These are phyloP conservation scores for Willowsia nigromaculata DNA, from an alignment of 2,888 invertebrate species.

Conservation along the genomic window DNA sequence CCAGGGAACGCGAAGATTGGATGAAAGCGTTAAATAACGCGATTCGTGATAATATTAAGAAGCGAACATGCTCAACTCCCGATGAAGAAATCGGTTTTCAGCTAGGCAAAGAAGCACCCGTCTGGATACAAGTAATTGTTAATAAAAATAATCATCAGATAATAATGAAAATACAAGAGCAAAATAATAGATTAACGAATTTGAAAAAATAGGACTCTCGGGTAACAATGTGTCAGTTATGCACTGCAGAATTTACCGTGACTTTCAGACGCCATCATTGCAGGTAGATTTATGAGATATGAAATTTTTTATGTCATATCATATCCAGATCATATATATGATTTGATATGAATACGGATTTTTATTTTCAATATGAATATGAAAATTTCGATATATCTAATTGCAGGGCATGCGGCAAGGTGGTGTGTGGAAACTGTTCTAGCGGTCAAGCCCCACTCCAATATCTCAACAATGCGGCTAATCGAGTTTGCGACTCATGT, in stretches of 20 bases:
- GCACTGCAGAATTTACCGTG: conserved; percentile 84
- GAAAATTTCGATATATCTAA: no score
- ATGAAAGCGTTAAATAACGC: conserved; percentile 81
- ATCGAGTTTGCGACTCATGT: conserved; percentile 83
- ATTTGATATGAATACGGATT: no score
- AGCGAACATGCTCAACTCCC: conserved; percentile 79
- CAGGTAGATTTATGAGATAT: no score
- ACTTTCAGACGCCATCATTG: conserved; percentile 86
- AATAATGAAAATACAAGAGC: neutral
- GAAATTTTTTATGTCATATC: no score
- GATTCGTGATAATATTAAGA: conserved; percentile 81
- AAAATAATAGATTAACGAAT: no score
- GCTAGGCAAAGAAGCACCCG: conserved; percentile 80
- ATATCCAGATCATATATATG: no score
- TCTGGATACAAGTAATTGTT: neutral
- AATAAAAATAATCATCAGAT: no score
- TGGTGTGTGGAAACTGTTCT: conserved; percentile 85
- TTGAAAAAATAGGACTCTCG: conserved; percentile 84
- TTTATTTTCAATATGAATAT: no score
- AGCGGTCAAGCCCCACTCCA: conserved; percentile 82
- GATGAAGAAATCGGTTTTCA: conserved; percentile 75
- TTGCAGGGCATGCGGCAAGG: conserved; percentile 85
- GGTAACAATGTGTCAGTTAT: conserved; percentile 85
- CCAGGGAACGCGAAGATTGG: conserved; percentile 82
- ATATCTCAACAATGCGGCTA: conserved; percentile 82